Percentiles rank a stretch among this genome's conserved stretches.
Evolutionary conservation across 2,797 vertebrate species (phyloP).

Genomic region (Molossus molossus): DNA sequence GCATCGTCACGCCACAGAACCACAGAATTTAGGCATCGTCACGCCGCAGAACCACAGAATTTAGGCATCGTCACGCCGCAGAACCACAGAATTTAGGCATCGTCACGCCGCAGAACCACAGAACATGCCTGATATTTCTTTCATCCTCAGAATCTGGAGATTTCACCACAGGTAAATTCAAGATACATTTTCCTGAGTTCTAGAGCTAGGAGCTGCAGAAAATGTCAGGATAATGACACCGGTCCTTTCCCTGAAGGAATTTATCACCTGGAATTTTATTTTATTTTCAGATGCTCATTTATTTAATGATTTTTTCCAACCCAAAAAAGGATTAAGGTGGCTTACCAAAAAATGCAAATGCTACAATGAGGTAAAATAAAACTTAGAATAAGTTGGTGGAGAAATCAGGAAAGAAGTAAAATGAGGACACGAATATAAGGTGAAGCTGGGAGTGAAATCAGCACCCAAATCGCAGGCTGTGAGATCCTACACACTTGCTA

Average conservation of each 20-base stretch:
- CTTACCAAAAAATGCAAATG: slow-evolving; percentile 58
- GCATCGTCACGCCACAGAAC: no score
- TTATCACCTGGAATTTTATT: neutral
- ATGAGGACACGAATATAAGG: slow-evolving; percentile 21
- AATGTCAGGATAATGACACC: neutral
- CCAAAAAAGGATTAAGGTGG: neutral
- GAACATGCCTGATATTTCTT: neutral
- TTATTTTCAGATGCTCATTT: slow-evolving; percentile 49
- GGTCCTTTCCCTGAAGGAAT: neutral
- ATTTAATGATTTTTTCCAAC: neutral
- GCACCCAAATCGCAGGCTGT: neutral
- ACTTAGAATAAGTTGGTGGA: slow-evolving; percentile 5
- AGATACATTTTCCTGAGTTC: neutral
- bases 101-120: neutral
- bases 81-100: neutral
- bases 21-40: neutral
- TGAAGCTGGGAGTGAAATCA: neutral
- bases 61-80: no score
- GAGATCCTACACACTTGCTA: neutral
- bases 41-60: neutral
- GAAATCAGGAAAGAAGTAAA: neutral
- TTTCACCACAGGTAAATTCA: neutral
- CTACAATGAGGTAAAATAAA: neutral
- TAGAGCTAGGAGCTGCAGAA: neutral
- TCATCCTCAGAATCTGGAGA: slow-evolving; percentile 29